Conservation (phyloP, 2,888 invertebrate species). For the Calephelis perditalis region DNA sequence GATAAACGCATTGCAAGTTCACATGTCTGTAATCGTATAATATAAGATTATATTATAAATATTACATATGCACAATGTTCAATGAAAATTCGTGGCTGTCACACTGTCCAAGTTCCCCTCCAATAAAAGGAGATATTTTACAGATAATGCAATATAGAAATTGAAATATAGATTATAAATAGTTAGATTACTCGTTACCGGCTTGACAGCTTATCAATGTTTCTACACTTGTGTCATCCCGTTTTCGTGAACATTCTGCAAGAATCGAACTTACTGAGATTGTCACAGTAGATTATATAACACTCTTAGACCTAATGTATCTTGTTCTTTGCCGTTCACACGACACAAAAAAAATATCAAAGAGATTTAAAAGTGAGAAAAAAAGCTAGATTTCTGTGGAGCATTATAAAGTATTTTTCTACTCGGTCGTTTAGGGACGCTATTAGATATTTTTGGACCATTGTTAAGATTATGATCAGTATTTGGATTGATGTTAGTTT, state of each 20-base stretch:
- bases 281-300: slow-evolving; percentile 67
- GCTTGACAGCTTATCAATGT: slow-evolving; percentile 10
- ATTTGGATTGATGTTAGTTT: slow-evolving; percentile 65
- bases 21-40: slow-evolving; percentile 60
- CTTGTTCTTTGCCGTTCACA: slow-evolving; percentile 50
- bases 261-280: slow-evolving; percentile 54
- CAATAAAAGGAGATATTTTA: slow-evolving; percentile 5
- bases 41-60: slow-evolving; percentile 55
- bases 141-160: slow-evolving; percentile 5
- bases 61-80: slow-evolving; percentile 60
- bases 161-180: slow-evolving; percentile 14
- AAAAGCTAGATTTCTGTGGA: slow-evolving; percentile 63
- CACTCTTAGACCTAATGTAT: slow-evolving; percentile 67
- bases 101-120: slow-evolving; percentile 8
- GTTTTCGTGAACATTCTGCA: slow-evolving; percentile 61
- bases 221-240: slow-evolving; percentile 15
- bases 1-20: slow-evolving; percentile 56
- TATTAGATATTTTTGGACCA: slow-evolving; percentile 78
- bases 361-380: slow-evolving; percentile 45
- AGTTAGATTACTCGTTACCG: slow-evolving; percentile 10
- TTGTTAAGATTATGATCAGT: slow-evolving; percentile 75
- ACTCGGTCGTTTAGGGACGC: slow-evolving; percentile 73
- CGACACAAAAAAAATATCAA: slow-evolving; percentile 41
- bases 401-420: slow-evolving; percentile 74
- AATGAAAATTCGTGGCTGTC: slow-evolving; percentile 35